Evolutionary conservation across 2,113 vertebrate species (phyloP), one percentile per base, ranked within the genome.

Genomic region (Orycteropus afer): DNA sequence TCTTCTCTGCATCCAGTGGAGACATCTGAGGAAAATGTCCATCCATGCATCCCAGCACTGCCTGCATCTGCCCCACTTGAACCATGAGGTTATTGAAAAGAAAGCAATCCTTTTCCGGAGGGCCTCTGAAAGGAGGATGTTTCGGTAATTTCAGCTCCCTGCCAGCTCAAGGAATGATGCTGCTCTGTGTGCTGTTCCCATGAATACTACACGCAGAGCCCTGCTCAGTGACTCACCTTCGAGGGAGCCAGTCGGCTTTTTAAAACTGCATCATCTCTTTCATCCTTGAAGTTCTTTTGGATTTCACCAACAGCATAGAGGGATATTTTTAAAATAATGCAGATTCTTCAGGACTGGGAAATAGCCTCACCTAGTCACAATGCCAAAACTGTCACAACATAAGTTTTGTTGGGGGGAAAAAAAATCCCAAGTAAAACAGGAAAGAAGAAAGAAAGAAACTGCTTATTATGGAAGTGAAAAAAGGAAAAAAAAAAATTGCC

Each of bases 281-380:
- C 88, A 76, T 92, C 85, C 40, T 80, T 77, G 13, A 78, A 89
- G 85, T 71, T 81, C 74, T 93, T 92, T 95, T 83, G 45, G 74
- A 89, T 93, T 90, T 92, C 85, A 80, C 94, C 95, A 85, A 53
- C 57, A 63, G 57, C 57, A 49, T 53, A 25, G 27, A 92, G 23
- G 27, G 82, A 89, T 92, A 95, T 96, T 96, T 97, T 92, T 73
- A 89, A 97, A 96, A 96, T 71, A 95, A 80, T 81, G 57, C 40
- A 34, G 27, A 49, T 86, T 90, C 79, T 90, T 87, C 20, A 83
- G 89, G 40, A 80, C 51, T 42, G 51, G 42, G 53, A 34, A 81
- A 92, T 92, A 61, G 1, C 45, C 37, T 87, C 22, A 40, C 40
- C 47, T 78, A 10, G n/a, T 92, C 79, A 94, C 13, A 69, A 37